Conservation (phyloP, 2,797 vertebrate species). For the Cyclopterus lumpus region DNA sequence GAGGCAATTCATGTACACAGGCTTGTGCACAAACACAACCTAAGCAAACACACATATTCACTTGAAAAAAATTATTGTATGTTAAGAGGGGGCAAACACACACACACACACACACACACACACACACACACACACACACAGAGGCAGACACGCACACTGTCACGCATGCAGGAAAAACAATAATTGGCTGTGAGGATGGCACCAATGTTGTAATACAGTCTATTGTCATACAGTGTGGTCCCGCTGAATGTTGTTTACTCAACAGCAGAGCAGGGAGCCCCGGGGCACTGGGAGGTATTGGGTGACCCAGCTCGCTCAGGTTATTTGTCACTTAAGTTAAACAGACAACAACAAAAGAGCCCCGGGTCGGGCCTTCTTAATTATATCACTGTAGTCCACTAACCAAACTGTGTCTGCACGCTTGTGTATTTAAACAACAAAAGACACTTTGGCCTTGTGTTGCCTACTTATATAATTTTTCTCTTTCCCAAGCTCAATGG, state of each 20-base stretch:
- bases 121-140: constrained; percentile 58
- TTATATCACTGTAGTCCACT: constrained; percentile 77
- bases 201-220: constrained; percentile 67
- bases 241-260: constrained; percentile 80
- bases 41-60: constrained; percentile 77
- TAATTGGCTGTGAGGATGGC: constrained; percentile 68
- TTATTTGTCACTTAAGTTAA: constrained; percentile 85
- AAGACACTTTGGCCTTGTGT: constrained; percentile 27
- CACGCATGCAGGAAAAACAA: constrained; percentile 72
- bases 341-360: constrained; percentile 79
- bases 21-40: constrained; percentile 55
- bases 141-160: constrained; percentile 58
- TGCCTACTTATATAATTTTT: constrained; percentile 48
- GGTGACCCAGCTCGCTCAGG: constrained; percentile 77
- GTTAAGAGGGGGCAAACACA: constrained; percentile 47
- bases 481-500: constrained; percentile 22
- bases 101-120: constrained; percentile 45
- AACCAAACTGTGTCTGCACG: constrained; percentile 43
- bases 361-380: constrained; percentile 65
- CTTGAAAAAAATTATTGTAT: constrained; percentile 77
- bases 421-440: constrained; percentile 55
- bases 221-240: constrained; percentile 75
- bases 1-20: constrained; percentile 53
- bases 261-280: constrained; percentile 62
- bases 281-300: constrained; percentile 65